Conservation (phyloP, 2,797 vertebrate genomes). For the Anomalospiza imberbis region DNA sequence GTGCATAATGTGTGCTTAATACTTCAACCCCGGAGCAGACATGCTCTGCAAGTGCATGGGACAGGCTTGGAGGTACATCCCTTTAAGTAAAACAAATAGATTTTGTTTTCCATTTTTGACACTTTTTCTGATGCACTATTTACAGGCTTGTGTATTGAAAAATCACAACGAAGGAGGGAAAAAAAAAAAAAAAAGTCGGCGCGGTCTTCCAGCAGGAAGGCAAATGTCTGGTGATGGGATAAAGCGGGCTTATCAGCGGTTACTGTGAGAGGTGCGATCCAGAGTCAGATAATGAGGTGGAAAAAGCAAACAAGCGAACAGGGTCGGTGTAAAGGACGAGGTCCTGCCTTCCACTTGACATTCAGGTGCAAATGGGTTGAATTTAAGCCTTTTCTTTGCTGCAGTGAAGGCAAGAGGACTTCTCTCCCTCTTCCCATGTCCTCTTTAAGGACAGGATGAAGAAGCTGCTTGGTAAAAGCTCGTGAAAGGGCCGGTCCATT, state of each 20-base stretch:
- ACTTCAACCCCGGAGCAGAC: background rate
- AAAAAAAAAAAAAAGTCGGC: background rate
- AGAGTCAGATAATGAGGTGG: background rate
- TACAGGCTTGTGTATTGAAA: background rate
- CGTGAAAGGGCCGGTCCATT: too few relatives aligned
- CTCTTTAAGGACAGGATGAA: background rate
- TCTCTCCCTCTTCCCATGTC: background rate
- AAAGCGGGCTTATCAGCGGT: background rate
- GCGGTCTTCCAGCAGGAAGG: background rate
- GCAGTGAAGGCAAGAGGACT: background rate
- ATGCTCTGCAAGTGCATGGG: background rate
- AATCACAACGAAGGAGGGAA: background rate
- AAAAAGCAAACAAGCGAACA: background rate
- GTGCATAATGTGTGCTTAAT: background rate
- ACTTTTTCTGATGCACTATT: background rate
- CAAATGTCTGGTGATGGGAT: background rate
- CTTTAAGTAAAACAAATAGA: background rate
- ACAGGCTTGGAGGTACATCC: background rate
- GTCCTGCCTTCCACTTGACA: background rate
- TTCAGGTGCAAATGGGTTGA: background rate
- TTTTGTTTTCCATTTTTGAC: background rate
- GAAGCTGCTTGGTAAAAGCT: background rate
- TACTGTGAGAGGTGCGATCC: background rate
- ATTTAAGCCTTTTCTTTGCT: conserved; percentile 1
- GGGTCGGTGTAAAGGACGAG: background rate